Evolutionary conservation across 2,113 vertebrate genomes (phyloP).

Genomic region (Pseudorhombus dupliciocellatus): DNA sequence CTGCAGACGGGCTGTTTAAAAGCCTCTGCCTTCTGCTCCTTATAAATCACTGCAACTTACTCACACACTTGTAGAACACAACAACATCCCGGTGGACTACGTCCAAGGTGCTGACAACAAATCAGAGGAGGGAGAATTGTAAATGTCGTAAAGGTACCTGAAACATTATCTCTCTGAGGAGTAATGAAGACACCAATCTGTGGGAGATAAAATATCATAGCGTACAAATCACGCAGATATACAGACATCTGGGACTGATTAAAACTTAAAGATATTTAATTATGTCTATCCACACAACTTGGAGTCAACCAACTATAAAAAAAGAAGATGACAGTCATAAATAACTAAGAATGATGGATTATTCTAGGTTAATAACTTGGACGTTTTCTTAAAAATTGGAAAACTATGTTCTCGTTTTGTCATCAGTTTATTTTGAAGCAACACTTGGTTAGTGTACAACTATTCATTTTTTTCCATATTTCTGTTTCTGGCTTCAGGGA

Average conservation of each 20-base stretch:
- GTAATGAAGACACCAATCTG: not conserved
- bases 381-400: too few species aligned
- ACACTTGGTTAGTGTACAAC: not conserved
- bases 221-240: not conserved
- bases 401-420: not conserved
- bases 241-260: slow-evolving; percentile 5
- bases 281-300: not conserved
- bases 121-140: not conserved
- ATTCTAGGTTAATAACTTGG: too few species aligned
- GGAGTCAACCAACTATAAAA: not conserved
- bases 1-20: slow-evolving; percentile 31
- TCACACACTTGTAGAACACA: slow-evolving; percentile 27
- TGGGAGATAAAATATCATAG: not conserved
- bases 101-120: slow-evolving; percentile 20
- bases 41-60: slow-evolving; percentile 49
- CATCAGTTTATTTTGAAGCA: not conserved
- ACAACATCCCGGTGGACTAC: slow-evolving; percentile 22
- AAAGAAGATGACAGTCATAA: not conserved
- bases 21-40: slow-evolving; percentile 30
- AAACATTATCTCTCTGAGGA: not conserved
- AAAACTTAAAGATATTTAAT: not conserved
- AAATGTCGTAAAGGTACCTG: not conserved
- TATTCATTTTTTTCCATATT: not conserved
- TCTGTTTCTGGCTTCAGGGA: not conserved
- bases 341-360: too few species aligned